Evolutionary conservation across 2,888 invertebrate genomes (phyloP), one percentile per base, ranked within the genome.

Genomic region (Cataglyphis livida): DNA sequence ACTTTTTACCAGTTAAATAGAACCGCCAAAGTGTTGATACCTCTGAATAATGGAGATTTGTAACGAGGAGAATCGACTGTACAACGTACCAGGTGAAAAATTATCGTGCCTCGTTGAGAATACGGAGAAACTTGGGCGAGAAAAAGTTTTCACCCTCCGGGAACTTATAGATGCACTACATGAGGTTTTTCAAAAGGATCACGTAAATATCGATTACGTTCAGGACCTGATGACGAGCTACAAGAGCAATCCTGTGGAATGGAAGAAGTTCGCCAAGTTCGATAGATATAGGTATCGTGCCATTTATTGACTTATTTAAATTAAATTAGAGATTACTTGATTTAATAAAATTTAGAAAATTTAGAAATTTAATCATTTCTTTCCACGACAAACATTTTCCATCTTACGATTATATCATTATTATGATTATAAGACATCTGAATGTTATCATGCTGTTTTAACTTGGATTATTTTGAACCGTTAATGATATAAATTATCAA

Each of bases 181-280:
- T 93, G 95, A 95, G 82, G 96, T 98, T 87, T 99, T 99, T 94
- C 96, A 96, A 0, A 95, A 96, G 21, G 97, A 98, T 92, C 95
- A 96, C 85, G 98, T 99, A 32, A 98, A 99, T 93, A 97, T 99
- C 81, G 99, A 99, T 90, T 96, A 98, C 93, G 98, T 99, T 10
- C 96, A 97, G 92, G 96, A 97, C 82, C 94, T 99, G 81, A 97
- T 98, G 96, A 94, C 95, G 0, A 94, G 96, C 0, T 99, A 99
- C 95, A 98, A 97, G 93, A 98, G 98, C 59, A 97, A 98, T 91
- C 97, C 97, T 0, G 96, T 96, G 28, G 99, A 99, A 87, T 99
- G 99, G 99, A 97, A 96, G 93, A 98, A 97, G 93, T 99, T 96
- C 93, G 99, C 99, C 4, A 99, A 98, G 94, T 99, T 98, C 93